A percentile compares a stretch with the other conserved stretches of the same genome.
Evolutionary conservation across 1,140 invertebrate genomes (phyloP).

Genomic region (Subanguina moxae): DNA sequence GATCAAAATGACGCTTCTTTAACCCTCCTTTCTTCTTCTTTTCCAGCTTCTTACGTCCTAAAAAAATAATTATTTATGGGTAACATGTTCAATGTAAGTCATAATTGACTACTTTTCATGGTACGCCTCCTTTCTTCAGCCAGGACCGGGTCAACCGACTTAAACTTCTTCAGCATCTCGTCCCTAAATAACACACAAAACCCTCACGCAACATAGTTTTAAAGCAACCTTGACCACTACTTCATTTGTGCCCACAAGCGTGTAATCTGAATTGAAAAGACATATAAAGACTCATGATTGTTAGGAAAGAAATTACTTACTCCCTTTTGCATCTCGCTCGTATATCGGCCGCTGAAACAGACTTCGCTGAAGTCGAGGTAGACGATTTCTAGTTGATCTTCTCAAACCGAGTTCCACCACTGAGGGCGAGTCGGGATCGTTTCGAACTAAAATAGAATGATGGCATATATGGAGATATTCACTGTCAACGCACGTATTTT

Average conservation of each 20-base stretch:
- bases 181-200: too few species aligned
- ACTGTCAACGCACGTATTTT: too few species aligned
- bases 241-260: slow-evolving; percentile 12
- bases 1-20: too few species aligned
- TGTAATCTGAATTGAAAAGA: slow-evolving; percentile 12
- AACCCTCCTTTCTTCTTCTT: too few species aligned
- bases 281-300: too few species aligned
- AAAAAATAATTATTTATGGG: too few species aligned
- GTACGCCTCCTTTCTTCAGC: slow-evolving; percentile 10
- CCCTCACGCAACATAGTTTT: too few species aligned
- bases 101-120: slow-evolving; percentile 12
- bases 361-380: slow-evolving; percentile 16
- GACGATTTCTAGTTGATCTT: slow-evolving; percentile 11
- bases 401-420: slow-evolving; percentile 13
- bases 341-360: slow-evolving; percentile 12
- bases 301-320: background rate
- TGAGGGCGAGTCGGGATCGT: slow-evolving; percentile 22
- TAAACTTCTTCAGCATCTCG: background rate
- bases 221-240: slow-evolving; percentile 4
- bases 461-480: too few species aligned
- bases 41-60: too few species aligned
- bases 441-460: slow-evolving; percentile 9
- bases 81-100: too few species aligned
- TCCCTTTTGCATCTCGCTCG: slow-evolving; percentile 15
- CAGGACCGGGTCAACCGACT: background rate